Evolutionary conservation across 2,888 invertebrate species (phyloP), one percentile per base, ranked within the genome.

Genomic region (Hedya salicella): DNA sequence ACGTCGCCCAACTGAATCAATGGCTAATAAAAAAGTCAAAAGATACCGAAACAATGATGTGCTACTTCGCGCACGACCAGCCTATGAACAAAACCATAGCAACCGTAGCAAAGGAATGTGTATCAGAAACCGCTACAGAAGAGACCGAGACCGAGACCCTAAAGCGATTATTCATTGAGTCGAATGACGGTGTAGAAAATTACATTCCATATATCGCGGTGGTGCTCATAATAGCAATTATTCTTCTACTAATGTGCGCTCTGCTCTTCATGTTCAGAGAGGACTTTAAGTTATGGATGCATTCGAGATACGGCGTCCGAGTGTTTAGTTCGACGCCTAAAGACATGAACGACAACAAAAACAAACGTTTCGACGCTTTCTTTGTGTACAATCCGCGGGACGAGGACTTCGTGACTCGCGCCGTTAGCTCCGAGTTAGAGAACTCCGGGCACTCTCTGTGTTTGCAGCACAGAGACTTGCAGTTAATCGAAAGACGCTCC

Each of bases 331-430:
- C 94, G 68, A 89, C 90, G 68, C 86, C 93, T 49, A 89, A 91
- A 75, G 92, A 93, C 69, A 89, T 93, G 83, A 93, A 93, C 76
- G 92, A 92, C 76, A 91, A 89, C 77, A 93, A 92, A 86, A 95
- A 95, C 80, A 95, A 96, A 77, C 93, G 96, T 9, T 97, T 96
- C 87, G 97, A 98, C 85, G 97, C 97, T 67, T 98, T 97, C 90
- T 94, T 98, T 82, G 95, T 97, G 70, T 98, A 97, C 92, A 96
- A 96, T 85, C 95, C 95, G 74, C 94, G 95, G 74, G 97, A 97
- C 93, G 96, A 93, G 87, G 95, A 92, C 93, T 95, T 93, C 79
- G 94, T 94, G 92, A 95, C 85, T 84, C 94, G 88, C 86, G 95
- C 92, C 86, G 95, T 92, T 78, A 96, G 90, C 91, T 95, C 84